Base-by-base conservation (phyloP, 1,140 invertebrate genomes). In the Caenorhabditis briggsae region DNA sequence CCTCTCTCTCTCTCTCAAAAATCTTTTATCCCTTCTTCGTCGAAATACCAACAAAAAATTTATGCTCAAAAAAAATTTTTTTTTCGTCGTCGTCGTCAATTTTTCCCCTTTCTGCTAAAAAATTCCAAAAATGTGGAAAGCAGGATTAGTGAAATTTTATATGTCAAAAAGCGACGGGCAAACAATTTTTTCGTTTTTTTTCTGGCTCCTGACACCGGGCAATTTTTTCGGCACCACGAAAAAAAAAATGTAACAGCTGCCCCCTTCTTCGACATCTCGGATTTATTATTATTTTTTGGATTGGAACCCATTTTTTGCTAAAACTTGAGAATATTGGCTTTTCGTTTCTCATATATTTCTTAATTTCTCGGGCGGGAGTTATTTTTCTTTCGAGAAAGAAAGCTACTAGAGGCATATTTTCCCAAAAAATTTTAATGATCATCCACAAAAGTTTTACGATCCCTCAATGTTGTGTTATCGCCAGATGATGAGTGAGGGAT, bases 361-460 rank as follows among this genome's bases (percentile, higher is more conserved):
- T 11, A 16, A 53, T 11, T 11, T 53, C 50, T 53, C 50, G 16
- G 56, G n/a, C 33, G 33, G 16, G n/a, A 8, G 16, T 3, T 9
- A 20, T 58, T 20, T 58, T n/a, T n/a, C n/a, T 5, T 20, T n/a
- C 56, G 56, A 58, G 20, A 58, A 18, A 58, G 20, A 53, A 53
- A 53, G 50, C 50, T 53, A 33, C 20, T 14, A 20, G 16, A n/a
- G 56, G n/a, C 41, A 74, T 74, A 74, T 74, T 74, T 74, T 74
- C 65, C 65, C 65, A 74, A 74, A 74, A 33, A 74, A 74, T 46
- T 74, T 74, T 74, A 74, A 74, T 46, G 65, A 74, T 74, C 65
- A 74, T 74, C 33, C 65, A 74, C 65, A 74, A 74, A 74, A 74
- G 65, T 74, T 74, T 74, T 74, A 74, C 43, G 65, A 74, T 74